These are phyloP conservation scores for Hydropsyche tenuis DNA, from an alignment of 1,140 invertebrate species.

Conservation along the genomic window DNA sequence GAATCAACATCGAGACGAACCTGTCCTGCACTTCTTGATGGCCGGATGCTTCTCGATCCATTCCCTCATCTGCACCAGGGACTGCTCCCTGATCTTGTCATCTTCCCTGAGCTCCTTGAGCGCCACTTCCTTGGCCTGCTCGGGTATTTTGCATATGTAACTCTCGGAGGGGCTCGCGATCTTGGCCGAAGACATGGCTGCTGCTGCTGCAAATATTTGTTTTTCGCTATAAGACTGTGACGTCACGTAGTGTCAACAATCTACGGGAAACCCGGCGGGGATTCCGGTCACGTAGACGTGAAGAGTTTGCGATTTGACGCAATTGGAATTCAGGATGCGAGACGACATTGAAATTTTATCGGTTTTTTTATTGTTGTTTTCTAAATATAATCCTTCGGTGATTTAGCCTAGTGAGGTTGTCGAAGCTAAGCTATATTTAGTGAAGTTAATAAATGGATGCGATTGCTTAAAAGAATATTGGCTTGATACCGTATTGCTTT, in stretches of 20 bases:
- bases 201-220: neutral
- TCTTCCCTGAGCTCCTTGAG: slow-evolving; percentile 76
- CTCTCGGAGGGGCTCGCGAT: neutral
- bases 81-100: slow-evolving; percentile 70
- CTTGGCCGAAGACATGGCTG: slow-evolving; percentile 15
- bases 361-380: too few species aligned
- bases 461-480: too few species aligned
- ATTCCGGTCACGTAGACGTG: too few species aligned
- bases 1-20: slow-evolving; percentile 53
- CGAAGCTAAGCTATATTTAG: too few species aligned
- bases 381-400: too few species aligned
- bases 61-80: slow-evolving; percentile 73
- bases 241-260: neutral
- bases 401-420: too few species aligned
- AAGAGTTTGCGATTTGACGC: neutral
- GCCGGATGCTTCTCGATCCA: slow-evolving; percentile 79
- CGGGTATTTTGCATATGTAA: slow-evolving; percentile 33
- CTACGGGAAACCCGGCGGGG: neutral
- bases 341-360: too few species aligned
- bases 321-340: neutral
- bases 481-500: too few species aligned
- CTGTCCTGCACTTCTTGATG: slow-evolving; percentile 76
- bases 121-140: slow-evolving; percentile 65
- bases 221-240: neutral
- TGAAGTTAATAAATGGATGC: too few species aligned